Conservation (phyloP, 2,797 vertebrate genomes). For the Paedocypris micromegethes region DNA sequence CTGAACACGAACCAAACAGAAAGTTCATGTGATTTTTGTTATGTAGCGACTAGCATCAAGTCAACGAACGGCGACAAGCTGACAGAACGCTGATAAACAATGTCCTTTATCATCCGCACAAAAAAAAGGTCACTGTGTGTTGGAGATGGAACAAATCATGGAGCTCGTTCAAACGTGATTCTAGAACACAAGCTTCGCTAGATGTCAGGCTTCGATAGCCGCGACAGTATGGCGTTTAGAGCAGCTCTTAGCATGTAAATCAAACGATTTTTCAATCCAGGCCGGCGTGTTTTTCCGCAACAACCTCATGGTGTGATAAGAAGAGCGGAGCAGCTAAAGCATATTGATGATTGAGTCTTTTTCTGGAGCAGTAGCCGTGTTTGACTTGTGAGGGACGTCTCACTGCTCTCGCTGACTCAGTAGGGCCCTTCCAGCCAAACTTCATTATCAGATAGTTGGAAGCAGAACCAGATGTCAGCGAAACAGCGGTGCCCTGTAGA, state of each 20-base stretch:
- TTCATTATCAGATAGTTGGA: slow-evolving; percentile 34
- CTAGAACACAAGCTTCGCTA: too few relatives aligned
- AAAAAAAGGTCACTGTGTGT: slow-evolving; percentile 7
- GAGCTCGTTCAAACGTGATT: background rate
- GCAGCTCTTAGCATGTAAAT: too few relatives aligned
- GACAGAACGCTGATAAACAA: background rate
- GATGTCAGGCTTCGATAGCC: too few relatives aligned
- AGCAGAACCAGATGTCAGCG: slow-evolving; percentile 41
- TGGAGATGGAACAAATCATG: slow-evolving; percentile 9
- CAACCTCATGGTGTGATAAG: too few relatives aligned
- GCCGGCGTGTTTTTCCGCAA: too few relatives aligned
- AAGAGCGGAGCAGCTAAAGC: background rate
- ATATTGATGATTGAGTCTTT: slow-evolving; percentile 39
- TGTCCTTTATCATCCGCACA: slow-evolving; percentile 6
- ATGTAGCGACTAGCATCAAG: too few relatives aligned
- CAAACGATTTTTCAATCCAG: too few relatives aligned
- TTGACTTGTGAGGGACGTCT: slow-evolving; percentile 30
- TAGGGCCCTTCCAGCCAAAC: slow-evolving; percentile 28
- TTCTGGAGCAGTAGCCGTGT: slow-evolving; percentile 32
- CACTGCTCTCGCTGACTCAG: slow-evolving; percentile 15
- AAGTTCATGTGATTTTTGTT: too few relatives aligned
- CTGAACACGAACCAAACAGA: too few relatives aligned
- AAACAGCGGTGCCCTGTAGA: slow-evolving; percentile 25
- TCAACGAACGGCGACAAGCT: background rate
- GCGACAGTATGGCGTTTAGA: too few relatives aligned